A percentile compares a stretch with the other conserved stretches of the same genome.
Evolutionary conservation across 2,113 vertebrate genomes (phyloP).

Genomic region (Corythoichthys haematopterus): DNA sequence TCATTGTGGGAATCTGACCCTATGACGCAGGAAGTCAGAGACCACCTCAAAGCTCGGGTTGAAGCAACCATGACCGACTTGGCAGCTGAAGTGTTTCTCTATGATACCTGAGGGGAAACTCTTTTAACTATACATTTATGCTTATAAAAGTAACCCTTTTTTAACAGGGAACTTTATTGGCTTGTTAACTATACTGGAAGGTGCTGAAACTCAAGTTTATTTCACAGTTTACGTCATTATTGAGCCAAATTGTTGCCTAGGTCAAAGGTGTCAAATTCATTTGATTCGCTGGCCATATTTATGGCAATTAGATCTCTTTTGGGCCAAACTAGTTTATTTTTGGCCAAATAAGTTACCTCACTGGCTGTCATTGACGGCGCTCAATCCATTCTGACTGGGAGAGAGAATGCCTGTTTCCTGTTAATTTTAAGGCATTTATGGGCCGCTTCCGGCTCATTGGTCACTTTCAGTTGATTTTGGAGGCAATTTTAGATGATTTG

Average conservation of each 20-base stretch:
- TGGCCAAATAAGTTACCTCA: too few species aligned
- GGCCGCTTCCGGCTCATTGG: too few species aligned
- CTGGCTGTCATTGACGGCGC: too few species aligned
- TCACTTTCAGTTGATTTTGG: too few species aligned
- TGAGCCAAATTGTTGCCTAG: conserved; percentile 41
- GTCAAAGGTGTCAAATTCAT: conserved; percentile 10
- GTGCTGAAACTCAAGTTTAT: conserved; percentile 20
- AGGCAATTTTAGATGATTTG: too few species aligned
- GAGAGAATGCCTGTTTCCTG: too few species aligned
- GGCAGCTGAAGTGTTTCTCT: conserved; percentile 43
- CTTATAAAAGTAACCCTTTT: conserved; percentile 37
- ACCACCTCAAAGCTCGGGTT: conserved; percentile 48
- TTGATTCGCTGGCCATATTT: too few species aligned
- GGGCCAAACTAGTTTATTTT: too few species aligned
- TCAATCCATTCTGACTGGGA: too few species aligned
- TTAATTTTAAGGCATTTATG: too few species aligned
- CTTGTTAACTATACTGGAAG: conserved; percentile 32
- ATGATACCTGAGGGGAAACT: conserved; percentile 32
- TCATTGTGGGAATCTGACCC: conserved; percentile 36
- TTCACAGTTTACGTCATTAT: conserved; percentile 15
- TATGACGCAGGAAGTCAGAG: conserved; percentile 46
- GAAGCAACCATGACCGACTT: conserved; percentile 48
- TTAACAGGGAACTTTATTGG: conserved; percentile 42
- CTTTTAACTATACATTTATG: conserved; percentile 42
- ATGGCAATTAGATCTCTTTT: too few species aligned